Evolutionary conservation across 2,797 vertebrate genomes (phyloP), one percentile per base, ranked within the genome.

Genomic region (Pseudopleuronectes americanus): DNA sequence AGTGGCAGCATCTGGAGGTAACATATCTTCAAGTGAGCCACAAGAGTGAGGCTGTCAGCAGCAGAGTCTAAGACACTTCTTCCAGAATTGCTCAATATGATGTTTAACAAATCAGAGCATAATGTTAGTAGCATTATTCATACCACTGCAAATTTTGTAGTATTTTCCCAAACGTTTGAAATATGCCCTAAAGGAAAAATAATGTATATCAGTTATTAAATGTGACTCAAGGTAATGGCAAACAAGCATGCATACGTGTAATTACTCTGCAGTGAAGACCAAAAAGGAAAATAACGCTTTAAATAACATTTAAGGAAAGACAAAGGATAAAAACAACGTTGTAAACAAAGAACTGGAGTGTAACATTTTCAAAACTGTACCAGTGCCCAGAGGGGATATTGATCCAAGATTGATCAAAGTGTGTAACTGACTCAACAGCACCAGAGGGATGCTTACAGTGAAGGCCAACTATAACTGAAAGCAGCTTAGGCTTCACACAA

Each of bases 381-480:
- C 38, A 70, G 57, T 19, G 43, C 45, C 61, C 23, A 48, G 69
- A 76, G 71, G 68, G 55, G 54, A 68, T 71, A 85, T 84, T 10
- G 77, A 86, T 77, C 74, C 36, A 57, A 60, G 68, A 87, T 68
- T 76, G 81, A 89, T 83, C 71, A 78, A 77, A 74, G 73, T 59
- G 68, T 72, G 68, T 57, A 64, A 73, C 43, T 67, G 68, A 78
- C 69, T 84, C 24, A 57, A 77, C 63, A 58, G 80, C 54, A 80
- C 74, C 79, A 77, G 51, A 73, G 84, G 63, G 81, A 72, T 65
- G 61, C 48, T 82, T 74, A 21, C 12, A 71, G 62, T 69, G 70
- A 74, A 53, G 52, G 43, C 71, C 53, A 74, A 74, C 52, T 63
- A 73, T 53, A 70, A 75, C 57, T 65, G 26, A 82, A 68, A 66